Base-by-base conservation (phyloP, 37 sponge, comb jelly and placozoan genomes). In the Chondrilla cf. caribensis region DNA sequence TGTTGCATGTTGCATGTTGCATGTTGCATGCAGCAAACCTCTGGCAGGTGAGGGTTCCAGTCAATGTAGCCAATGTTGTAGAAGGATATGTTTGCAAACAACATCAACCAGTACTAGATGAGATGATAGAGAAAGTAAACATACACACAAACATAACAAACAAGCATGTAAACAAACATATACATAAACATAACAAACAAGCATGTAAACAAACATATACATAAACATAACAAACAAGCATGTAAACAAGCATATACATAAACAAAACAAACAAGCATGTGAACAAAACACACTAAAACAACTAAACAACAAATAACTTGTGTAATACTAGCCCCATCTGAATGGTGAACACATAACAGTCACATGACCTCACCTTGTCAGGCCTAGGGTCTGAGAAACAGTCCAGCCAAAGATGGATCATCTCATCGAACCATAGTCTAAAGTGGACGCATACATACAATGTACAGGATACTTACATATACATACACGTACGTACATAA, bases 371-470 rank as follows among this genome's bases (percentile, higher is more conserved):
- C 32, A 67, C 68, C 35, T 28, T 4, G 29, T 67, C 73, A 21
- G 76, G 62, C 60, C 77, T 7, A 39, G 87, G 58, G 22, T 79
- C 21, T 29, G 24, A 37, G 11, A 70, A 70, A 2, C 78, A 40
- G n/a, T 36, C 72, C 19, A 89, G 47, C 94, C 94, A 96, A 5
- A 96, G 40, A 15, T 79, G 32, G 38, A 85, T 83, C 24, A 96
- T 39, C 79, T 96, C 92, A 25, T 96, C 89, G 86, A 96, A 96
- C 97, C 97, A 96, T 60, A 95, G 79, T 67, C 92, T 88, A 41
- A 38, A 39, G 26, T n/a, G 24, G 11, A 36, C 14, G 65, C 9
- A 80, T 24, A 37, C 19, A 55, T 11, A 55, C 11, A 11, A 55
- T 55, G 57, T 11, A 55, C 11, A 11, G 17, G 57, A 55, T 11